These are phyloP conservation scores for Drosophila subobscura DNA, from an alignment of 1,140 invertebrate species.

Conservation along the genomic window DNA sequence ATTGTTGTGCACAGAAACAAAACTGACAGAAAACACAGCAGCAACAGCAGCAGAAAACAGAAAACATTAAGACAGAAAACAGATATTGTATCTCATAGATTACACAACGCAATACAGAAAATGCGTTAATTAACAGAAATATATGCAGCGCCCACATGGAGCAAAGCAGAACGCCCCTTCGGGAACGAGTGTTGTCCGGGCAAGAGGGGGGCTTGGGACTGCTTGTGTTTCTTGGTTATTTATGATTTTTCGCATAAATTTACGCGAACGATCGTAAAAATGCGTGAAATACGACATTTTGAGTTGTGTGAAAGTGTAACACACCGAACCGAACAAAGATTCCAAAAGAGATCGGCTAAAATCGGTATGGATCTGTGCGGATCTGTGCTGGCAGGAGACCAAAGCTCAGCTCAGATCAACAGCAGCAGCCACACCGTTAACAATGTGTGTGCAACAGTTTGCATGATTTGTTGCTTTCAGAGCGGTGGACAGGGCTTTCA, in stretches of 20 bases:
- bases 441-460: slow-evolving; percentile 66
- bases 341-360: neutral
- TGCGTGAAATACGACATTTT: slow-evolving; percentile 80
- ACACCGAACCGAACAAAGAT: slow-evolving; percentile 16
- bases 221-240: slow-evolving; percentile 54
- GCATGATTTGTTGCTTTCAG: slow-evolving; percentile 75
- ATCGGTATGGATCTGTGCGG: neutral
- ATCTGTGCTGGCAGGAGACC: slow-evolving; percentile 6
- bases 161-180: slow-evolving; percentile 25
- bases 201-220: slow-evolving; percentile 10
- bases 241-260: slow-evolving; percentile 81
- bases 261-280: slow-evolving; percentile 80
- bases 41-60: neutral
- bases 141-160: slow-evolving; percentile 76
- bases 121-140: slow-evolving; percentile 79
- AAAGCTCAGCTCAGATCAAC: slow-evolving; percentile 33
- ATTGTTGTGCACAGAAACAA: slow-evolving; percentile 39
- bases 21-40: neutral
- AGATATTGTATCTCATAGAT: slow-evolving; percentile 43
- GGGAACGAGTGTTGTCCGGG: slow-evolving; percentile 6
- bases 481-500: slow-evolving; percentile 27
- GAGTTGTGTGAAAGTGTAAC: slow-evolving; percentile 82
- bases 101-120: slow-evolving; percentile 61
- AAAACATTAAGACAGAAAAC: slow-evolving; percentile 17
- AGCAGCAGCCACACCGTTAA: slow-evolving; percentile 58